Conservation (phyloP, 2,888 invertebrate species). For the Crossocerus cetratus region DNA sequence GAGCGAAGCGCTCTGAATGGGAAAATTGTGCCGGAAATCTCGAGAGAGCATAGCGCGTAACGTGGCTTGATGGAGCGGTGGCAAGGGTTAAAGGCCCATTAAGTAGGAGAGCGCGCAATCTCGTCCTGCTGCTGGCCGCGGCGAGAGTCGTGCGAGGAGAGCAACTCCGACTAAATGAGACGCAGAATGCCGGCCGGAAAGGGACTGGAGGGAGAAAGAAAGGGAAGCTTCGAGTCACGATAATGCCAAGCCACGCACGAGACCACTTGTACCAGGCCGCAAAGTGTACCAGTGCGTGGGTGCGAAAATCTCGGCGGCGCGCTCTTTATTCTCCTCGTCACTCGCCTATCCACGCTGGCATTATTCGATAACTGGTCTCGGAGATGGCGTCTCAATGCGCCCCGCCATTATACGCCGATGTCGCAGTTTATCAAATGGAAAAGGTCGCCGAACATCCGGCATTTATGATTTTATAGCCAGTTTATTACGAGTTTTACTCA, state of each 20-base stretch:
- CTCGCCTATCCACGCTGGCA: too few species aligned
- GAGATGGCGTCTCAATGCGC: too few species aligned
- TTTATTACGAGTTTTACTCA: too few species aligned
- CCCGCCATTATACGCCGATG: too few species aligned
- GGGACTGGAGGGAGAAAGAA: not conserved
- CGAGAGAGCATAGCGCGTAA: slow-evolving; percentile 37
- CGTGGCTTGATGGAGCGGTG: slow-evolving; percentile 38
- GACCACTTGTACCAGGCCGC: not conserved
- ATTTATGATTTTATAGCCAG: too few species aligned
- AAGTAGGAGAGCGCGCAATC: slow-evolving; percentile 60
- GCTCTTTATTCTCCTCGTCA: too few species aligned
- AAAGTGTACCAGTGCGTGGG: not conserved
- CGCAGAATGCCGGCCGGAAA: not conserved
- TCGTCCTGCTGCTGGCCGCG: slow-evolving; percentile 47
- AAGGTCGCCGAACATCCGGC: too few species aligned
- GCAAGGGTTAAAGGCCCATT: slow-evolving; percentile 69
- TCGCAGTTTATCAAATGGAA: too few species aligned
- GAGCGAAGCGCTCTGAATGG: slow-evolving; percentile 54
- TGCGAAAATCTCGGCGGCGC: too few species aligned
- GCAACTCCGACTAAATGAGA: slow-evolving; percentile 6
- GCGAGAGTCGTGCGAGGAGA: slow-evolving; percentile 13
- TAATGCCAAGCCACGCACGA: slow-evolving; percentile 9
- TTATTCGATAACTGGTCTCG: too few species aligned
- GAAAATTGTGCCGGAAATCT: slow-evolving; percentile 71
- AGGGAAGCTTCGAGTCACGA: slow-evolving; percentile 16